Percentiles rank a stretch among this genome's conserved stretches.
These are phyloP conservation scores for Brotula barbata DNA, from an alignment of 2,797 vertebrate genomes.

Conservation along the genomic window DNA sequence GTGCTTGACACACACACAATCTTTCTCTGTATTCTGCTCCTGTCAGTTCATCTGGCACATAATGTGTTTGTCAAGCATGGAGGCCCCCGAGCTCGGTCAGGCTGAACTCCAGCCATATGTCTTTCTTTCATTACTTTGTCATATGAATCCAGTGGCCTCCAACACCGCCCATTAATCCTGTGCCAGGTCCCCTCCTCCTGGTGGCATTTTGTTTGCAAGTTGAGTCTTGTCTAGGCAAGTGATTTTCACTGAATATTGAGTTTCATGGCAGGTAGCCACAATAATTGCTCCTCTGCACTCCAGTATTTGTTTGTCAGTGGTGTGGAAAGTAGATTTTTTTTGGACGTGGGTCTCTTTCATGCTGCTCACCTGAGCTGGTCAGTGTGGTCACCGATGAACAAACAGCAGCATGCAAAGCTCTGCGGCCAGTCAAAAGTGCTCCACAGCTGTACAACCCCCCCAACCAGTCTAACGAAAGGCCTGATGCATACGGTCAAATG, in stretches of 20 bases:
- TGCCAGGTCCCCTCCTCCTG: slow-evolving; percentile 47
- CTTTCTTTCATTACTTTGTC: slow-evolving; percentile 81
- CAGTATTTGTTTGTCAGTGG: slow-evolving; percentile 15
- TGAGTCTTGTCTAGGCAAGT: slow-evolving; percentile 21
- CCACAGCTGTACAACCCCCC: background rate
- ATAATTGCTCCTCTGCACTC: slow-evolving; percentile 27
- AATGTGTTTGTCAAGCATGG: slow-evolving; percentile 76
- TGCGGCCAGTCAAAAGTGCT: background rate
- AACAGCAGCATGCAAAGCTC: background rate
- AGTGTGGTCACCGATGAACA: slow-evolving; percentile 16
- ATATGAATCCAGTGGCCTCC: slow-evolving; percentile 72
- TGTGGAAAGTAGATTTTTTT: background rate
- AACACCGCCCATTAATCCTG: slow-evolving; percentile 71
- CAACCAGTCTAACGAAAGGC: background rate
- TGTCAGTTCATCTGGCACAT: slow-evolving; percentile 70
- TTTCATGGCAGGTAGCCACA: slow-evolving; percentile 12
- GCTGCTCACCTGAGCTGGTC: slow-evolving; percentile 12
- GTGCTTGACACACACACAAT: slow-evolving; percentile 36
- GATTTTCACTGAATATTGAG: slow-evolving; percentile 17
- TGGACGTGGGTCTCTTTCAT: background rate
- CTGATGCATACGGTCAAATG: background rate
- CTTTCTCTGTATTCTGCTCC: slow-evolving; percentile 65
- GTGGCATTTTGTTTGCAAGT: slow-evolving; percentile 50
- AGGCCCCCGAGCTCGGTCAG: slow-evolving; percentile 62
- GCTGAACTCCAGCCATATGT: slow-evolving; percentile 72